phyloP scores from a whole-genome alignment of 2,888 invertebrate species.

The Sycophila texana region DNA sequence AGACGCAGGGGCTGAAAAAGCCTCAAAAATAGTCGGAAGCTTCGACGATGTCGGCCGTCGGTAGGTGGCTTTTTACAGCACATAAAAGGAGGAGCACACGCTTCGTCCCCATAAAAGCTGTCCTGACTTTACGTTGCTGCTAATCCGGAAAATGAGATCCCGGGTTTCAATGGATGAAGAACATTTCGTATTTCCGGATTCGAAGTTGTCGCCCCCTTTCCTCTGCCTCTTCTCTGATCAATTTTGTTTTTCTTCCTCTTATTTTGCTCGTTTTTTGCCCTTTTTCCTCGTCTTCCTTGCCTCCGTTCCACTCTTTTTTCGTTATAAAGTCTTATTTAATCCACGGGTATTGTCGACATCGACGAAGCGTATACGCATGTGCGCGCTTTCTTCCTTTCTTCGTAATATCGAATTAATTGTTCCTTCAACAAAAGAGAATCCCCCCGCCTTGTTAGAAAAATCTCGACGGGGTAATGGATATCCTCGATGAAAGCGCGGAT shows the following conservation, averaged over 20 bases:
- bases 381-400: not conserved
- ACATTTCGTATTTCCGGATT: constrained; percentile 41
- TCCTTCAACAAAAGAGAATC: constrained; percentile 31
- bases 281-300: not conserved
- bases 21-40: constrained; percentile 50
- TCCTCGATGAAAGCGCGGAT: constrained; percentile 27
- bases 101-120: constrained; percentile 54
- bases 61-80: constrained; percentile 52
- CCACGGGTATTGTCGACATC: constrained; percentile 34
- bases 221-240: constrained; percentile 28
- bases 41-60: constrained; percentile 19
- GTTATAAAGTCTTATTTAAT: constrained; percentile 49
- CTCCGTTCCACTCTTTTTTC: constrained; percentile 1
- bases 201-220: not conserved
- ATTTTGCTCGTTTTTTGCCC: constrained; percentile 16
- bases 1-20: not conserved
- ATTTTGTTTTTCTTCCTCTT: constrained; percentile 39
- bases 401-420: constrained; percentile 48
- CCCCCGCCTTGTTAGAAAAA: not conserved
- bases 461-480: not conserved
- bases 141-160: constrained; percentile 67
- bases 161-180: constrained; percentile 53
- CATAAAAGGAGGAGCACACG: constrained; percentile 50
- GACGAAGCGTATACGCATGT: constrained; percentile 6
- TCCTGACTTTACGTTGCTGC: constrained; percentile 60